Percentiles rank a stretch among this genome's conserved stretches.
Conservation (phyloP, 1,140 invertebrate species). For the Drosophila santomea region DNA sequence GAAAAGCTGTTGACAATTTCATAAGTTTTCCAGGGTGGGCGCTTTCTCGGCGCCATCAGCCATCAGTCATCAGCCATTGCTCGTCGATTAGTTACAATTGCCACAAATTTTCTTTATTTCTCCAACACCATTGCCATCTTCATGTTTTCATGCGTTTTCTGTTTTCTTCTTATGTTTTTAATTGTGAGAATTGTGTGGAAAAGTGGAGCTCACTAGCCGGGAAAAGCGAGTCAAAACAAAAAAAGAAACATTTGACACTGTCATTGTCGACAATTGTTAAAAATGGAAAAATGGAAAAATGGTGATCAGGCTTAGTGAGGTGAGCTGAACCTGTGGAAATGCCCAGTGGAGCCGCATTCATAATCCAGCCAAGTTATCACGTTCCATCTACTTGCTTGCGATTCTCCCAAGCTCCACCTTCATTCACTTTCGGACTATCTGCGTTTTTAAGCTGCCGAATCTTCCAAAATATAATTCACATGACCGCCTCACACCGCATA, state of each 20-base stretch:
- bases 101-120: conserved; percentile 70
- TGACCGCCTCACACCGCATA: conserved; percentile 63
- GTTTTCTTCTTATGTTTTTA: conserved; percentile 65
- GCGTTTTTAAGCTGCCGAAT: conserved; percentile 34
- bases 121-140: conserved; percentile 10
- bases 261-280: conserved; percentile 76
- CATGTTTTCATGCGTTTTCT: conserved; percentile 54
- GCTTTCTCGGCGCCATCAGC: conserved; percentile 71
- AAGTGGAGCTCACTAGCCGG: conserved; percentile 54
- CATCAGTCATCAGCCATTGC: conserved; percentile 35
- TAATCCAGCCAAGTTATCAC: conserved; percentile 12
- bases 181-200: conserved; percentile 78
- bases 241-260: conserved; percentile 56
- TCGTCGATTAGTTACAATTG: conserved; percentile 81
- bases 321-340: background rate
- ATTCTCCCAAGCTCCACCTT: conserved; percentile 15
- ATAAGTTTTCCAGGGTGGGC: conserved; percentile 73
- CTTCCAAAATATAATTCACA: conserved; percentile 66
- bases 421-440: conserved; percentile 71
- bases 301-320: conserved; percentile 48
- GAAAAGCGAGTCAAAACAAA: conserved; percentile 43
- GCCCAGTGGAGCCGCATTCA: conserved; percentile 3
- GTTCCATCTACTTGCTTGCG: conserved; percentile 12
- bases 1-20: conserved; percentile 80
- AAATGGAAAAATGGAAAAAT: conserved; percentile 38